A percentile compares a stretch with the other conserved stretches of the same genome.
These are phyloP conservation scores for Sebastes umbrosus DNA, from an alignment of 2,797 vertebrate genomes.

Conservation along the genomic window DNA sequence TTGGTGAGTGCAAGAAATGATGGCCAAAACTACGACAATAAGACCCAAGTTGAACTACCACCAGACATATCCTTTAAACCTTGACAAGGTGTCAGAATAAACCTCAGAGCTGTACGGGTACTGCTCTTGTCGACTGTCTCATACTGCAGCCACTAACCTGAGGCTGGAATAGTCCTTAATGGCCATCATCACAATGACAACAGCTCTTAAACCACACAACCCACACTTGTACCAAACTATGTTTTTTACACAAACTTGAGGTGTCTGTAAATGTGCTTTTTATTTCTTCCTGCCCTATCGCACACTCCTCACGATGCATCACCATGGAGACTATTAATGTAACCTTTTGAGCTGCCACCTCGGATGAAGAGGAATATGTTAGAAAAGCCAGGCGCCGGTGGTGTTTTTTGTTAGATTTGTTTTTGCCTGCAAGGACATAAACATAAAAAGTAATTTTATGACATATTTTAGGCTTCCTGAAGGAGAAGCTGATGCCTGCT, in stretches of 20 bases:
- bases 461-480: neutral
- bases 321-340: neutral
- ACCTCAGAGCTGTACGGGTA: neutral
- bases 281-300: neutral
- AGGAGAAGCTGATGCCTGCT: neutral
- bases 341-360: constrained; percentile 1
- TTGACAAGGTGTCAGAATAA: neutral
- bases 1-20: neutral
- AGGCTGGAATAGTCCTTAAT: constrained; percentile 3
- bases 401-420: neutral
- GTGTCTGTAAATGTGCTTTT: constrained; percentile 1
- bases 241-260: neutral
- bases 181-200: constrained; percentile 20
- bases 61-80: neutral
- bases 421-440: neutral
- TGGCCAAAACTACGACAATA: neutral
- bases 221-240: neutral
- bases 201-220: constrained; percentile 4
- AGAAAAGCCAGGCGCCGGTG: neutral
- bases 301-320: neutral
- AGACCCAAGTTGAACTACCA: neutral
- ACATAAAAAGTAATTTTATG: neutral
- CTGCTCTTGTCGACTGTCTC: neutral
- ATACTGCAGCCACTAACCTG: neutral
- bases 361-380: neutral